Evolutionary conservation across 1,140 invertebrate species (phyloP), one percentile per base, ranked within the genome.

Genomic region (Pogonognathellus flavescens): DNA sequence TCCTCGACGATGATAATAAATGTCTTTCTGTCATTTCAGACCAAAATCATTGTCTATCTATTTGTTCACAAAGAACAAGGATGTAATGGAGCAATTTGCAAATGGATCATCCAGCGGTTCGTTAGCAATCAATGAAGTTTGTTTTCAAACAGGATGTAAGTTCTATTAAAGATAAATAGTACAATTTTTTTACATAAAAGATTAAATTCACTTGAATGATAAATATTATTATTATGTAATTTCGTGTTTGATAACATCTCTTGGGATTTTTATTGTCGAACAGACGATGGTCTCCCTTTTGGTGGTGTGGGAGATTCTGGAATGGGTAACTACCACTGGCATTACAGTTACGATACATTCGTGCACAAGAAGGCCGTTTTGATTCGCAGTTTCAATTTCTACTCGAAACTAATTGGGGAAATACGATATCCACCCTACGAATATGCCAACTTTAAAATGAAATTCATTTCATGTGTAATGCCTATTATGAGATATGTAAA

Each of bases 271-370:
- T 55, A 1, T 62, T 22, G 7, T 52, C 14, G 60, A 66, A 8
- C 25, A 86, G 95, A 96, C 92, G 95, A 95, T 41, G 93, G 93
- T 14, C 89, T 97, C 84, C 95, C 95, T 2, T 96, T 97, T 89
- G 96, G 96, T 72, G 95, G 95, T 11, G 94, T 98, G 82, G 97
- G 97, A 0, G 81, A 82, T 20, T 98, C 96, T 91, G 98, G 95
- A 95, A 80, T 95, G 95, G 14, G 94, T 98, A 82, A 93, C 1
- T 99, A 98, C 90, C 97, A 99, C 92, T 97, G 98, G 72, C 96
- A 96, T 91, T 93, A 93, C 88, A 94, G 94, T 9, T 99, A 97
- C 89, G 96, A 99, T 87, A 97, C 96, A 0, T 99, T 99, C 90
- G 95, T 95, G 10, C 97, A 99, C 50, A 82, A 82, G 18, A 86